These are phyloP conservation scores for Drosophila subquinaria DNA, from an alignment of 2,888 invertebrate genomes.

Conservation along the genomic window DNA sequence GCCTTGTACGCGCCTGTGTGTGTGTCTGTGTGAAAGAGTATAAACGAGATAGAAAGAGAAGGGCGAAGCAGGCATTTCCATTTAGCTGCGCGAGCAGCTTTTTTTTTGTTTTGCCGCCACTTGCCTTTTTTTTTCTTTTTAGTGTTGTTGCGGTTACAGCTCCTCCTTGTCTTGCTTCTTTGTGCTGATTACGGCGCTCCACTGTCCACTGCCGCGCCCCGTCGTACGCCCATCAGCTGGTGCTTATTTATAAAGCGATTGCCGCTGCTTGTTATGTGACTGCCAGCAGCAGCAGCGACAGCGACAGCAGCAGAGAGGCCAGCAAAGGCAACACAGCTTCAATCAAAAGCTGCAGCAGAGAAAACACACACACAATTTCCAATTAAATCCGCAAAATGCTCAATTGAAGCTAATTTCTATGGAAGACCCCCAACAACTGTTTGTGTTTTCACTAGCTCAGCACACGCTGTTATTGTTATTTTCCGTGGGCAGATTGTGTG, in stretches of 20 bases:
- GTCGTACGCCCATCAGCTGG: constrained; percentile 17
- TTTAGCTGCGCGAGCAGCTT: constrained; percentile 75
- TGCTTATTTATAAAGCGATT: constrained; percentile 68
- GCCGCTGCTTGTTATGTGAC: constrained; percentile 47
- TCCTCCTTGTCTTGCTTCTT: constrained; percentile 29
- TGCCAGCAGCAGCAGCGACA: constrained; percentile 18
- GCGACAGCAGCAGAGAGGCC: constrained; percentile 8
- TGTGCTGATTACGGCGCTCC: constrained; percentile 55
- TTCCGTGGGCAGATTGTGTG: constrained; percentile 23
- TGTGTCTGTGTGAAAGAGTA: constrained; percentile 12
- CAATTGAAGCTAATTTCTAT: constrained; percentile 75
- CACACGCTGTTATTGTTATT: constrained; percentile 26
- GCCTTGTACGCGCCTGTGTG: constrained; percentile 10
- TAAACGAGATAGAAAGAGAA: constrained; percentile 28
- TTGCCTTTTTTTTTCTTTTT: constrained; percentile 25
- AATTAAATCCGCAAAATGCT: constrained; percentile 71
- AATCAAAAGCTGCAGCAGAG: constrained; percentile 49
- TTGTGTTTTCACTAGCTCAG: constrained; percentile 30
- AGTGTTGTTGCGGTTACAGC: constrained; percentile 25
- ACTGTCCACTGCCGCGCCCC: constrained; percentile 29
- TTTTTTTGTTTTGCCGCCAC: constrained; percentile 49
- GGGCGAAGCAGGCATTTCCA: constrained; percentile 52
- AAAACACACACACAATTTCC: constrained; percentile 45
- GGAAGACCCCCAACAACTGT: constrained; percentile 25
- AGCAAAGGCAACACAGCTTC: constrained; percentile 26